A percentile compares a stretch with the other conserved stretches of the same genome.
Evolutionary conservation across 2,797 vertebrate species (phyloP).

Genomic region (Ctenosaura bakeri): DNA sequence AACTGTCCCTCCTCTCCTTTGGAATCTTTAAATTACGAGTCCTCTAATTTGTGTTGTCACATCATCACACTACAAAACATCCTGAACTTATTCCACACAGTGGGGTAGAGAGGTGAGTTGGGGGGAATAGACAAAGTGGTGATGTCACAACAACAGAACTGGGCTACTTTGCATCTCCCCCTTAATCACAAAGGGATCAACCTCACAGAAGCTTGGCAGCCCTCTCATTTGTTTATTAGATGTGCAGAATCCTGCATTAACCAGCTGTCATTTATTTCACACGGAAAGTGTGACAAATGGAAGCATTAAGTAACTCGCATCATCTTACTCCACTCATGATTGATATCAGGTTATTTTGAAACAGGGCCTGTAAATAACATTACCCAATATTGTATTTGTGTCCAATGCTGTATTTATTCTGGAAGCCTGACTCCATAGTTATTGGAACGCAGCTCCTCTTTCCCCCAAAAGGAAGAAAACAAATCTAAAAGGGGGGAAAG

Average conservation of each 20-base stretch:
- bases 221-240: constrained; percentile 28
- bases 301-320: constrained; percentile 10
- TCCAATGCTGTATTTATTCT: constrained; percentile 41
- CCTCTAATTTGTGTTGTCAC: background rate
- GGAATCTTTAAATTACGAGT: background rate
- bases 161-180: background rate
- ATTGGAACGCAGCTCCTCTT: constrained; percentile 32
- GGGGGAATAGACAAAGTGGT: background rate
- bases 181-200: background rate
- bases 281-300: constrained; percentile 45
- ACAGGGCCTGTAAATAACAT: constrained; percentile 17
- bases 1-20: background rate
- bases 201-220: background rate
- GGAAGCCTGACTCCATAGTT: constrained; percentile 4
- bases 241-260: constrained; percentile 40
- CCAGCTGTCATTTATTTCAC: constrained; percentile 44
- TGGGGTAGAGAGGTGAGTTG: too few species aligned
- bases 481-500: constrained; percentile 2
- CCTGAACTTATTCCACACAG: too few species aligned
- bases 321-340: constrained; percentile 27
- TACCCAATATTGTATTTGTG: constrained; percentile 25
- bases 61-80: background rate
- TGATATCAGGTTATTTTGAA: constrained; percentile 18
- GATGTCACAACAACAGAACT: background rate
- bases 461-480: constrained; percentile 30